These are phyloP conservation scores for Myotis pilosus DNA, from an alignment of 2,797 vertebrate genomes.

Conservation along the genomic window DNA sequence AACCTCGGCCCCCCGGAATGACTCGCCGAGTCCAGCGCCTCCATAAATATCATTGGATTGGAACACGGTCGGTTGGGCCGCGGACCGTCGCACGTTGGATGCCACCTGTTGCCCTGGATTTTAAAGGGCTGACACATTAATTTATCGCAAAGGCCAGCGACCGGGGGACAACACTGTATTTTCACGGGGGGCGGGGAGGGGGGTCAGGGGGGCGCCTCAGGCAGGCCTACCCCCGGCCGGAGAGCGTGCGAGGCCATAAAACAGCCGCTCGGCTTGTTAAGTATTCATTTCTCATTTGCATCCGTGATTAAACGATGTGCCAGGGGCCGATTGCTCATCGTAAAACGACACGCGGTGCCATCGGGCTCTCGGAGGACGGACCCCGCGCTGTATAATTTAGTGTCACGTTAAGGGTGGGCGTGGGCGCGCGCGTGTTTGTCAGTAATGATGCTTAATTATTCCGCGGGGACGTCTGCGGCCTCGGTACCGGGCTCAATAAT, in stretches of 20 bases:
- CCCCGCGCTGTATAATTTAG: slow-evolving; percentile 77
- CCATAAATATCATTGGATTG: slow-evolving; percentile 80
- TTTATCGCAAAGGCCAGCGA: slow-evolving; percentile 80
- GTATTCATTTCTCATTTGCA: slow-evolving; percentile 82
- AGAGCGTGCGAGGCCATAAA: slow-evolving; percentile 78
- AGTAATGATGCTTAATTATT: slow-evolving; percentile 81
- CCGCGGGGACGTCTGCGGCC: slow-evolving; percentile 63
- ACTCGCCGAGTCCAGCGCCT: slow-evolving; percentile 81
- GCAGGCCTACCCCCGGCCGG: slow-evolving; percentile 57
- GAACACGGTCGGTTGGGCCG: slow-evolving; percentile 60
- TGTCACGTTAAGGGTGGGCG: slow-evolving; percentile 73
- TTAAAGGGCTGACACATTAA: slow-evolving; percentile 82
- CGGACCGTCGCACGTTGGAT: slow-evolving; percentile 79
- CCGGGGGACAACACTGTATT: slow-evolving; percentile 81
- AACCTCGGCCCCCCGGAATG: slow-evolving; percentile 73
- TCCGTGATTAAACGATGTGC: slow-evolving; percentile 81
- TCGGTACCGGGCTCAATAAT: slow-evolving; percentile 74
- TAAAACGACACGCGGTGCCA: slow-evolving; percentile 71
- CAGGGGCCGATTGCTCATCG: slow-evolving; percentile 77
- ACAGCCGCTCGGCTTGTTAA: slow-evolving; percentile 80
- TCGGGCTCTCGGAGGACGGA: slow-evolving; percentile 73
- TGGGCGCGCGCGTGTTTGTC: slow-evolving; percentile 63
- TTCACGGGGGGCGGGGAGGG: background rate
- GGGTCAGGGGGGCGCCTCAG: too few relatives aligned
- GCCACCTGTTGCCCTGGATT: slow-evolving; percentile 70